These are phyloP conservation scores for Tylochromis polylepis DNA, from an alignment of 2,113 vertebrate species.

Conservation along the genomic window DNA sequence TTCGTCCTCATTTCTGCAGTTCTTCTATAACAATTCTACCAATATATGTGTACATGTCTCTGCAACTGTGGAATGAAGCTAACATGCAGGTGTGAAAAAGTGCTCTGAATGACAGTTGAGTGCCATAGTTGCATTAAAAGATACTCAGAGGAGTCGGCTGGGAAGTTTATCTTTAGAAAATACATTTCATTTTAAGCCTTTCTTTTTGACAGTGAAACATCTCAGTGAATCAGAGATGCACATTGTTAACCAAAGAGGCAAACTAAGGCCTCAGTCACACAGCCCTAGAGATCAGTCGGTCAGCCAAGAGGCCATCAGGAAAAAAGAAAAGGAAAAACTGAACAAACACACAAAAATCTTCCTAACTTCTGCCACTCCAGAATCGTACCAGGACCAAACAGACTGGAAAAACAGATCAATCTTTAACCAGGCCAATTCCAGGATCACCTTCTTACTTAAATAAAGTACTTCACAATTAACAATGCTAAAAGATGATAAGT, in stretches of 20 bases:
- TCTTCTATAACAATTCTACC: not conserved
- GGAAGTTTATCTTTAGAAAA: not conserved
- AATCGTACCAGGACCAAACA: accelerated
- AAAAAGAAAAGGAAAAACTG: not conserved
- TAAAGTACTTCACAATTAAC: not conserved
- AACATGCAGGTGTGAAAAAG: not conserved
- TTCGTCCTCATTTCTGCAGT: not conserved
- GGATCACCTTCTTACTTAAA: not conserved
- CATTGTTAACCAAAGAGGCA: not conserved
- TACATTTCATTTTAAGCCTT: not conserved
- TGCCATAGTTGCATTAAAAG: not conserved
- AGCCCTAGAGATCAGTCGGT: accelerated
- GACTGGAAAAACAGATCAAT: not conserved
- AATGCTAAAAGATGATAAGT: not conserved
- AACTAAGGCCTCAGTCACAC: not conserved
- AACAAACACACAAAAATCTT: not conserved
- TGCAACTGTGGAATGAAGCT: not conserved
- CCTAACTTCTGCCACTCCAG: not conserved
- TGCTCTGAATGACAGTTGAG: not conserved
- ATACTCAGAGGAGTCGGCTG: accelerated
- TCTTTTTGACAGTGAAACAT: not conserved
- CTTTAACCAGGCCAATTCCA: not conserved
- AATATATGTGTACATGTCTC: not conserved
- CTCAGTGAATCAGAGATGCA: not conserved
- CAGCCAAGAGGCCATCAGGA: not conserved